Evolutionary conservation across 2,113 vertebrate genomes (phyloP).

Genomic region (Carettochelys insculpta): DNA sequence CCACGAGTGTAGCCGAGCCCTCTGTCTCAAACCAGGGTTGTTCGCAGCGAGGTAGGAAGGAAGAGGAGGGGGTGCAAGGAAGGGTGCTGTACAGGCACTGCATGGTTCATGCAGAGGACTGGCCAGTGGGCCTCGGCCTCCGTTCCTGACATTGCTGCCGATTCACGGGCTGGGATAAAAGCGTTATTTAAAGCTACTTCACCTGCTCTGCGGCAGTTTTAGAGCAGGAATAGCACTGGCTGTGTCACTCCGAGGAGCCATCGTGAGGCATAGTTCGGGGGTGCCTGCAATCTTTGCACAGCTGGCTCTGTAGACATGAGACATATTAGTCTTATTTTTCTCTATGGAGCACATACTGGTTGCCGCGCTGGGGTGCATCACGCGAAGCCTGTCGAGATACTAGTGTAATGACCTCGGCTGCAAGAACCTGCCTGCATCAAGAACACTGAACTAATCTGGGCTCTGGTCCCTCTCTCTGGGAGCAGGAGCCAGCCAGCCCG

Average conservation of each 20-base stretch:
- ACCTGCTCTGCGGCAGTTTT: not conserved
- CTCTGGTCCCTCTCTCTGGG: not conserved
- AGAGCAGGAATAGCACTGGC: not conserved
- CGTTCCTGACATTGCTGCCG: not conserved
- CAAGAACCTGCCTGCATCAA: not conserved
- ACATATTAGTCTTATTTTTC: not conserved
- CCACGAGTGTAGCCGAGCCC: too few relatives aligned
- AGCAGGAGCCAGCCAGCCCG: not conserved
- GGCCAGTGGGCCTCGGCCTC: not conserved
- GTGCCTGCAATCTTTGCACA: too few relatives aligned
- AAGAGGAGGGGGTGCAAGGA: not conserved
- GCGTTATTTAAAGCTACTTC: not conserved
- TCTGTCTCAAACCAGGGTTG: not conserved
- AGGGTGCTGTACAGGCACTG: not conserved
- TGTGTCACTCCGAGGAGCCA: too few relatives aligned
- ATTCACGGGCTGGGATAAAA: not conserved
- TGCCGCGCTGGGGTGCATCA: not conserved
- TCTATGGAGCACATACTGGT: not conserved
- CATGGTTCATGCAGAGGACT: not conserved
- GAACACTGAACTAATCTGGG: not conserved
- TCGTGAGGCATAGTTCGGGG: not conserved
- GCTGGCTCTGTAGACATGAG: not conserved
- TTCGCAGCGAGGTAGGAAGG: not conserved
- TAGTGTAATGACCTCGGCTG: not conserved
- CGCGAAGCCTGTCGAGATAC: not conserved